phyloP scores from a whole-genome alignment of 2,113 vertebrate species.

The Eretmochelys imbricata region DNA sequence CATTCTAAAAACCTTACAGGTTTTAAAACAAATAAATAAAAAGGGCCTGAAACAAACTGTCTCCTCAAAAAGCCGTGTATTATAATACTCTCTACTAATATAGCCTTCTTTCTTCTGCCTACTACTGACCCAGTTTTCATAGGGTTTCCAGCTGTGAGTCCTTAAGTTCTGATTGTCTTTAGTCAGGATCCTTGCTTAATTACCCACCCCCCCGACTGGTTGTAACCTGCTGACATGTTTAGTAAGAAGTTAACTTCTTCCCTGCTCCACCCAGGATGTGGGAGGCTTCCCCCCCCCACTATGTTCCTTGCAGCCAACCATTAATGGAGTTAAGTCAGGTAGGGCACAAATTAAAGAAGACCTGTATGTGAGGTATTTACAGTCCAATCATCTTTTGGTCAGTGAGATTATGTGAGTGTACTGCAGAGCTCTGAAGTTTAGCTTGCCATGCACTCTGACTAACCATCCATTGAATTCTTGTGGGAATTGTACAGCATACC shows the following conservation, averaged over 20 bases:
- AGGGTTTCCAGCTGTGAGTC: rapidly evolving
- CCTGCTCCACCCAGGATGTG: neutral
- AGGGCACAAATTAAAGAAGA: neutral
- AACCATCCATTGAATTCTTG: neutral
- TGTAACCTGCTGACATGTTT: neutral
- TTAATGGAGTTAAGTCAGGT: neutral
- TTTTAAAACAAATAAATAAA: neutral
- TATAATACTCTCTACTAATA: rapidly evolving
- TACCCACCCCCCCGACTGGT: rapidly evolving
- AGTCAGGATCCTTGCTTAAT: rapidly evolving
- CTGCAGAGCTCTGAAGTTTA: neutral
- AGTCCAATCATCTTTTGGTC: too few relatives aligned
- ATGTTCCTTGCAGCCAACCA: neutral
- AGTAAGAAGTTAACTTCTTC: neutral
- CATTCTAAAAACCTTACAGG: rapidly evolving
- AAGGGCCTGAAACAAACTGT: rapidly evolving
- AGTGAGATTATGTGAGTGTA: neutral
- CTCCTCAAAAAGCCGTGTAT: rapidly evolving
- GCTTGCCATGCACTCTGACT: neutral
- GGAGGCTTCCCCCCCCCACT: rapidly evolving
- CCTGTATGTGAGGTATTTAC: neutral
- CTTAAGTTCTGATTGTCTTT: neutral
- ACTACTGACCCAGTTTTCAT: rapidly evolving
- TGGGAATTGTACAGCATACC: neutral
- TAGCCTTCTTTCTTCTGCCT: too few relatives aligned